Base-by-base conservation (phyloP, 2,113 vertebrate species). In the Pteruthius melanotis region DNA sequence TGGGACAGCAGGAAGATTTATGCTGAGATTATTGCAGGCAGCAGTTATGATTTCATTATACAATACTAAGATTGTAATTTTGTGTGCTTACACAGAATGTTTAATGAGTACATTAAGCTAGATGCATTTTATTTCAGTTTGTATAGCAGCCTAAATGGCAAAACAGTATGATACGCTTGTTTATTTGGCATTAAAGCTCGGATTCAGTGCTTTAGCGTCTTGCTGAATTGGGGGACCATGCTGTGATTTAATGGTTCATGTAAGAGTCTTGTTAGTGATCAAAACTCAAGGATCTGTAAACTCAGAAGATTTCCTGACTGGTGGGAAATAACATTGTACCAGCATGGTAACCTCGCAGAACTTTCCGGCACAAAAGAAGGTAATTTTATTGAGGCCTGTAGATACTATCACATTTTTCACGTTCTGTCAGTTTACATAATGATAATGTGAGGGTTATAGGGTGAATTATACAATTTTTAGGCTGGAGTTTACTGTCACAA, bases 41-140 rank as follows among this genome's bases (percentile, higher is more conserved):
- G 56, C 0, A 1, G 49, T 94, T 94, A 78, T 83, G 82, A 92
- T 95, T 96, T 94, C 92, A 93, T 96, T 93, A 86, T 49, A 94
- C 72, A 89, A 89, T 80, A 78, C 76, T 83, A 56, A 83, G 64
- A 81, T 39, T 66, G 85, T 77, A 70, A 94, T 96, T 96, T 91
- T 1, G 3, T 88, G 72, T 86, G 88, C 83, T 97, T 92, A 86
- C 52, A 86, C 40, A 64, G 69, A 80, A 71, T 74, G 42, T 94
- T 95, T 93, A 94, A 91, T 90, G 84, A 56, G 59, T 68, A 66
- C 37, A 95, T 96, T 88, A 94, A 86, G 64, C 14, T 86, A 78
- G 64, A 93, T 81, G 54, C 2, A 0, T 85, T 92, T 95, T 95
- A 93, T 90, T 90, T 96, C 85, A 56, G 76, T 88, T 94, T 92